Conservation (phyloP, 2,797 vertebrate species). For the Chloroceryle amazona region DNA sequence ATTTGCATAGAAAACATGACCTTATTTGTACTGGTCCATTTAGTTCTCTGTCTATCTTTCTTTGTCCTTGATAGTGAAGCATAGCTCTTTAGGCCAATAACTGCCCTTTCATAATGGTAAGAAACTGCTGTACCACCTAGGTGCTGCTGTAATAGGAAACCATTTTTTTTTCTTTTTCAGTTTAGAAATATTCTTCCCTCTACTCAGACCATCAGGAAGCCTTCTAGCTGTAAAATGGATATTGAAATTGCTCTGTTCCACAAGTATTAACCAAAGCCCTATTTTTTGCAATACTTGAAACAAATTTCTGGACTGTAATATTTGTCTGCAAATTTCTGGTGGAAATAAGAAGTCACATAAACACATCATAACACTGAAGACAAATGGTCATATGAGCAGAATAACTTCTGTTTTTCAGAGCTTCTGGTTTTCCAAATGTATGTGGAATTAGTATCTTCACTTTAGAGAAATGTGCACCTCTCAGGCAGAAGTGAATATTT, state of each 20-base stretch:
- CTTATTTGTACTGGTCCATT: not conserved
- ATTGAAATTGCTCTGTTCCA: not conserved
- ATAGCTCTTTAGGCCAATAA: not conserved
- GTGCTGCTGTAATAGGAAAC: not conserved
- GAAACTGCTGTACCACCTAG: not conserved
- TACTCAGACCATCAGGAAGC: not conserved
- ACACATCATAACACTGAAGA: not conserved
- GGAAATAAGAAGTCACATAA: not conserved
- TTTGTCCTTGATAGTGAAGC: not conserved
- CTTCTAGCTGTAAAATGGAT: not conserved
- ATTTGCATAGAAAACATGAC: not conserved
- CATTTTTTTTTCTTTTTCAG: not conserved
- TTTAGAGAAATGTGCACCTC: not conserved
- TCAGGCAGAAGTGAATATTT: not conserved
- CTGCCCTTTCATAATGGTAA: not conserved
- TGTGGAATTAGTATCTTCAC: not conserved
- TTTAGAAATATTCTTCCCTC: not conserved
- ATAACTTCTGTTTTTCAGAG: no score
- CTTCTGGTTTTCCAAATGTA: rapidly evolving
- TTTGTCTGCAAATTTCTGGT: not conserved
- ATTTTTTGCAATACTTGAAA: not conserved
- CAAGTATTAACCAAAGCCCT: not conserved
- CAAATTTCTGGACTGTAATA: not conserved
- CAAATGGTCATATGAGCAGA: not conserved
- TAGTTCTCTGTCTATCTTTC: not conserved